phyloP scores from a whole-genome alignment of 2,113 vertebrate genomes.

The Willisornis vidua region DNA sequence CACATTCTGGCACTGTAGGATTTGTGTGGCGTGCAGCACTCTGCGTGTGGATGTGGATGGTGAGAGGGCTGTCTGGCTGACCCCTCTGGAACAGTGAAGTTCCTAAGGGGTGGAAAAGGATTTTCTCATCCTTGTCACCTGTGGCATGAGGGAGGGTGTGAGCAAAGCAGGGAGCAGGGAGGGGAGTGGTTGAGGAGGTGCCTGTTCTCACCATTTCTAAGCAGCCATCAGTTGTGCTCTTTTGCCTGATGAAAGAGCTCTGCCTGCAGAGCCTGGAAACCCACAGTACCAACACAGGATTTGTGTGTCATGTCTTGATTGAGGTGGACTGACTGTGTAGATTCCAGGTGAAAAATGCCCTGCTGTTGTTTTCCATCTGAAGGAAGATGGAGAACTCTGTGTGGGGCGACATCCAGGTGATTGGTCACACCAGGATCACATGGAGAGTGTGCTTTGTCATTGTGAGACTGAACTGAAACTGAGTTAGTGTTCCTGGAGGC shows the following conservation, averaged over 20 bases:
- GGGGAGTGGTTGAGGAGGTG: no score
- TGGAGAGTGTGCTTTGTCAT: not conserved
- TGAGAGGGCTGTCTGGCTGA: not conserved
- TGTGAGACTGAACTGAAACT: not conserved
- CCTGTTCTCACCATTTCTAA: not conserved
- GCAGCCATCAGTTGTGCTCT: not conserved
- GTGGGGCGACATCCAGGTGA: no score
- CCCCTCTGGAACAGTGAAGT: not conserved
- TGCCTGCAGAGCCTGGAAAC: not conserved
- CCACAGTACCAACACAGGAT: no score
- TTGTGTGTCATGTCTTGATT: not conserved
- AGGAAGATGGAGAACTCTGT: not conserved
- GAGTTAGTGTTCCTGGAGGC: not conserved
- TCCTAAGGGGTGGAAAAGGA: not conserved
- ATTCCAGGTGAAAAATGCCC: not conserved
- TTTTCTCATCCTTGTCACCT: not conserved
- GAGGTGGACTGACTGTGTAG: not conserved
- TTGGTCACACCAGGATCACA: fast-evolving
- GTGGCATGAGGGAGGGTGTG: not conserved
- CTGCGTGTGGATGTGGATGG: fast-evolving
- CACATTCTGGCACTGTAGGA: not conserved
- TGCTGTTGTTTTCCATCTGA: not conserved
- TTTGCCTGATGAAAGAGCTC: not conserved
- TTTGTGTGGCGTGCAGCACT: fast-evolving
- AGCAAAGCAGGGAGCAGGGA: not conserved